Percentiles rank a stretch among this genome's conserved stretches.
Evolutionary conservation across 2,888 invertebrate species (phyloP).

Genomic region (Gryllus longicercus): DNA sequence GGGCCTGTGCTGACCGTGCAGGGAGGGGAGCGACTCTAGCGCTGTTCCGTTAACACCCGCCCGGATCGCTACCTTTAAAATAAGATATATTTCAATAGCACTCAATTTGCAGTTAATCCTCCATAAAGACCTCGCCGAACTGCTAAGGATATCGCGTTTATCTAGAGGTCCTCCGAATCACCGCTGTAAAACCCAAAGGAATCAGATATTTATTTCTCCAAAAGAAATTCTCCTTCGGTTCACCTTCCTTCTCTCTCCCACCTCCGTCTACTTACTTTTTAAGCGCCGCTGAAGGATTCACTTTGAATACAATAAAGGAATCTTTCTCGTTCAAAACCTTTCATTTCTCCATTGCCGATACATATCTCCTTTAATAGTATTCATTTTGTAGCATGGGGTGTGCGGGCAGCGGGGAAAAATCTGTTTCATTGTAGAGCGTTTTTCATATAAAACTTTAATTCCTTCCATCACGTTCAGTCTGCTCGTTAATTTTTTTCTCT

Average conservation of each 20-base stretch:
- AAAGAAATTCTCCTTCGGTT: background rate
- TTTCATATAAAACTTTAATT: background rate
- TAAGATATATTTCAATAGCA: background rate
- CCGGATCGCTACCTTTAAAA: background rate
- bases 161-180: background rate
- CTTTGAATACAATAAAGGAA: background rate
- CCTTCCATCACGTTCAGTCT: background rate
- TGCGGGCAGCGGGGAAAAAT: background rate
- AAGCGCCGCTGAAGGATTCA: background rate
- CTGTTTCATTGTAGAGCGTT: background rate
- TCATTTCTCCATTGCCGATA: background rate
- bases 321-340: background rate
- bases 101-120: conserved; percentile 1
- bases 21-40: background rate
- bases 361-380: background rate
- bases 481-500: background rate
- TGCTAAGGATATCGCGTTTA: background rate
- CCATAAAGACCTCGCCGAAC: conserved; percentile 3
- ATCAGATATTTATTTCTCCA: background rate
- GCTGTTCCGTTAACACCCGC: background rate
- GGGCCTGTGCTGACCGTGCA: background rate
- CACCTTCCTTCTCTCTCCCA: background rate
- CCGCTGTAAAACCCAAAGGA: background rate
- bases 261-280: background rate
- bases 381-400: too few relatives aligned